A percentile compares a stretch with the other conserved stretches of the same genome.
phyloP scores from a whole-genome alignment of 2,113 vertebrate genomes.

The Oreochromis aureus region DNA sequence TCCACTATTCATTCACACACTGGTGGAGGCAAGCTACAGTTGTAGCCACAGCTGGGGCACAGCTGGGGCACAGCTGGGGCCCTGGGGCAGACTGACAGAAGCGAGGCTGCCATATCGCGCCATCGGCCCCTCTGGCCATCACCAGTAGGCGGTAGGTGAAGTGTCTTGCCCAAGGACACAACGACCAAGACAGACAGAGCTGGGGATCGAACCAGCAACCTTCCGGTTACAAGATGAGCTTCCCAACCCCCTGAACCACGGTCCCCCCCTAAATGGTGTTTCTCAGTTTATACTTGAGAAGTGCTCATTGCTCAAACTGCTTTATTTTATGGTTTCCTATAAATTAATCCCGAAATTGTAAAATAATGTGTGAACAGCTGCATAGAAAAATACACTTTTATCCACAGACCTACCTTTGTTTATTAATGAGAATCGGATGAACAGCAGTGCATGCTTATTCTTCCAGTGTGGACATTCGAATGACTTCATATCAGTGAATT shows the following conservation, averaged over 20 bases:
- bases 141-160: background rate
- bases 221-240: fast-evolving
- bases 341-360: background rate
- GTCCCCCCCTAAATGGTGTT: fast-evolving
- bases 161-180: background rate
- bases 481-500: background rate
- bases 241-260: fast-evolving
- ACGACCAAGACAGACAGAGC: background rate
- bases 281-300: background rate
- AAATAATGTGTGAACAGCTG: background rate
- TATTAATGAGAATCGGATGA: background rate
- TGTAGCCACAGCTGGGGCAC: background rate
- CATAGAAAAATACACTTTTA: background rate
- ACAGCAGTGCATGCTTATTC: background rate
- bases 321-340: background rate
- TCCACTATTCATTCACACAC: background rate
- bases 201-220: background rate
- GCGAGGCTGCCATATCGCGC: background rate
- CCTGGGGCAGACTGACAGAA: background rate
- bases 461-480: background rate
- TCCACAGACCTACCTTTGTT: background rate
- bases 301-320: background rate
- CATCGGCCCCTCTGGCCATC: fast-evolving
- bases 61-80: background rate
- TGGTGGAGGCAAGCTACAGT: background rate